These are phyloP conservation scores for Myripristis jacobus DNA, from an alignment of 2,797 vertebrate species.

Conservation along the genomic window DNA sequence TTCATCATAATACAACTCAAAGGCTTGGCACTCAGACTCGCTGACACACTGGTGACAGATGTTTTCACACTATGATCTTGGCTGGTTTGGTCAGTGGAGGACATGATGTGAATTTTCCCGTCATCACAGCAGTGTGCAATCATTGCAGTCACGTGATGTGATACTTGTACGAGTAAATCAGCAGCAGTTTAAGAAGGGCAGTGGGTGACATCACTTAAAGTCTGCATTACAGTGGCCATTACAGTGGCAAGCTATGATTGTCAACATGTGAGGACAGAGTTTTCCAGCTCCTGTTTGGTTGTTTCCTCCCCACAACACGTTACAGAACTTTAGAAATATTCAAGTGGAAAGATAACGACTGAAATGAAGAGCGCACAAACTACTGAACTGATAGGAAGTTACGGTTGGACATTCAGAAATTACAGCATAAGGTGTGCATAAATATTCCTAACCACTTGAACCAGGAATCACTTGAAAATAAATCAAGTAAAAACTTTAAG, in stretches of 20 bases:
- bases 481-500: constrained; percentile 12
- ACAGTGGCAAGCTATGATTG: constrained; percentile 62
- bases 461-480: constrained; percentile 17
- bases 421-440: constrained; percentile 50
- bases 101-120: background rate
- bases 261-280: constrained; percentile 56
- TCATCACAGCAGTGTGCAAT: constrained; percentile 3
- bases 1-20: constrained; percentile 24
- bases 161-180: constrained; percentile 24
- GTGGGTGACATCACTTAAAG: constrained; percentile 68
- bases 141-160: constrained; percentile 20
- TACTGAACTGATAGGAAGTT: constrained; percentile 33
- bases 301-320: constrained; percentile 27
- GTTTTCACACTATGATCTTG: constrained; percentile 2
- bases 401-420: constrained; percentile 45
- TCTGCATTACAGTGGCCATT: constrained; percentile 42
- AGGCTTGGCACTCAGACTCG: constrained; percentile 57
- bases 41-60: constrained; percentile 25
- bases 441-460: constrained; percentile 26
- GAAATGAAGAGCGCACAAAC: constrained; percentile 39
- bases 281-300: constrained; percentile 39
- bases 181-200: constrained; percentile 66
- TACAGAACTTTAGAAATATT: constrained; percentile 29
- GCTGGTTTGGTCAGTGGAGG: constrained; percentile 10
- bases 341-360: constrained; percentile 24